Base-by-base conservation (phyloP, 2,888 invertebrate genomes). In the Cryptophagus acutangulus region DNA sequence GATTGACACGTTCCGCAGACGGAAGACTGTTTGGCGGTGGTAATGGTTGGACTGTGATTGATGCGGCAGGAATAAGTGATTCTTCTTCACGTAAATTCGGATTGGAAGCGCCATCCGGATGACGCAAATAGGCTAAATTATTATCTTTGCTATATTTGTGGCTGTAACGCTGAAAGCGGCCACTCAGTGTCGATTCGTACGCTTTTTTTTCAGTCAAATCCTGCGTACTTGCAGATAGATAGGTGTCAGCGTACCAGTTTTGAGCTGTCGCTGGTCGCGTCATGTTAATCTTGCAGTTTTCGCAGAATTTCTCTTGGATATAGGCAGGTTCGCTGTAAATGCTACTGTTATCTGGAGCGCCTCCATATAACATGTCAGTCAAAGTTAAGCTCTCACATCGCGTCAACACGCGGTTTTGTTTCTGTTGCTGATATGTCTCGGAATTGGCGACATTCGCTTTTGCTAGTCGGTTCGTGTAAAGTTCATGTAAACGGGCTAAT, bases 81-180 rank as follows among this genome's bases (percentile, higher is more conserved):
- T 12, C 24, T 66, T 80, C 81, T 65, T 84, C 84, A 40, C 81
- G 76, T 57, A 93, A 74, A 72, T 91, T 90, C 12, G 92, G 92
- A 74, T 93, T 92, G 15, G 92, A 93, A 36, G 93, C 91, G 33
- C 92, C 92, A 59, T 93, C 93, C 3, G 92, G 92, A 71, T 90
- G 88, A 48, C 90, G 77, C 37, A 91, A 67, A 44, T 84, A 82
- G 20, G 87, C 85, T 46, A 75, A 67, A 51, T 70, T 73, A 53
- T 68, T 71, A 38, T 78, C 77, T 45, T 73, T 72, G 10, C 50
- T 50, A 60, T 77, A 59, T 67, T 78, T 73, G 61, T 75, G 76
- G 65, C 78, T 69, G 38, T 52, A 55, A 66, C 84, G 73, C 68
- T 85, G 75, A 63, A 79, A 78, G 62, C 86, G 51, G 14, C 66